Base-by-base conservation (phyloP, 2,797 vertebrate species). In the Valencia hispanica region DNA sequence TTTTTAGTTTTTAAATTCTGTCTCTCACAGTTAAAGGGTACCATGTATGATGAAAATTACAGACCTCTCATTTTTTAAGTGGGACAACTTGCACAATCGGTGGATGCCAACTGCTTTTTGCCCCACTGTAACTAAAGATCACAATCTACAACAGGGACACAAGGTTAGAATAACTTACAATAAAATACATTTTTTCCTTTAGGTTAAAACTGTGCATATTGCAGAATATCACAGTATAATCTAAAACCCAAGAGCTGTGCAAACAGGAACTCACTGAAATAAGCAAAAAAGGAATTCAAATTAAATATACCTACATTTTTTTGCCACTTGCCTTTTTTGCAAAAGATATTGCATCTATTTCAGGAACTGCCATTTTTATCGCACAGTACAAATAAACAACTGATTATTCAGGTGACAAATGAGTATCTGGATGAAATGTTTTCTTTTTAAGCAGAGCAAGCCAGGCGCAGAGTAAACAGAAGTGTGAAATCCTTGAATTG, bases 331-430 rank as follows among this genome's bases (percentile, higher is more conserved):
- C 43, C 39, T 78, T 84, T 85, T 66, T 69, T 41, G 36, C 12
- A 2, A 32, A 57, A 85, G 57, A 89, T 83, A 85, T 34, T 81
- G 76, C 53, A 74, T 74, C 82, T 73, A 63, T 84, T 88, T 75
- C 75, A 53, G 34, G 55, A 41, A 25, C 1, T 50, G 77, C 63
- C 75, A 79, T 85, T 87, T 84, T 18, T 18, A 77, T 45, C 50
- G 39, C 34, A 5, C 2, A 50, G 68, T 48, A 74, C 30, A 71
- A 83, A 78, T 73, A 77, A 66, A 25, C 34, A 66, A 65, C 68
- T 9, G 48, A 79, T 88, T 84, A 87, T 69, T 87, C 85, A 74
- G 55, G 50, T 78, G 82, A 77, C 84, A 87, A 89, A 89, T 84
- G 59, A 84, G 77, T 55, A 80, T 85, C 50, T 22, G 84, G 66